Evolutionary conservation across 2,797 vertebrate genomes (phyloP), one percentile per base, ranked within the genome.

Genomic region (Acanthis flammea): DNA sequence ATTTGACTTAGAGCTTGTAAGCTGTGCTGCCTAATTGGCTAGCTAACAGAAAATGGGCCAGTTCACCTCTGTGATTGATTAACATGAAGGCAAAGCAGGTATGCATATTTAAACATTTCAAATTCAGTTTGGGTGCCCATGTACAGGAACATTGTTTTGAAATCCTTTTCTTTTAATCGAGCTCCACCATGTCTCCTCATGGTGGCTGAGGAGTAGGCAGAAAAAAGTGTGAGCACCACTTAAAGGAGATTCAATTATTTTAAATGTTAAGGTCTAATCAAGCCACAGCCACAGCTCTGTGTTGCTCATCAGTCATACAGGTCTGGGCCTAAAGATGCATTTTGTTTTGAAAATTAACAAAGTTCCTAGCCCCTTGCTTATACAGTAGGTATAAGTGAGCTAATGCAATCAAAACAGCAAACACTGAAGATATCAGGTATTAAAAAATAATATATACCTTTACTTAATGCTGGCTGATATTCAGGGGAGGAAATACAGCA

Each of bases 61-160:
- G 51, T 51, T 95, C 73, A 72, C 25, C 18, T 75, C 78, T 54
- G 28, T 81, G 91, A 92, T 24, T 75, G 92, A 96, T 94, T 89
- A 92, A 82, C 91, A 94, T 50, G 44, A 91, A 94, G 76, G 82
- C 41, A 92, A 91, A 91, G 54, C 89, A 86, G 92, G 88, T 87
- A 92, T 61, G 75, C 66, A 75, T 62, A 91, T 89, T 90, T 85
- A 86, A 96, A 94, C 76, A 85, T 68, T 85, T 72, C 81, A 88
- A 72, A 80, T 86, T 75, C 84, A 55, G 44, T 90, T 85, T 3
- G 4, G 75, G 51, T 25, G 68, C 71, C 65, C 73, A 60, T 12
- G 33, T 63, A 44, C 39, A 78, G 4, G 3, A 91, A 67, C 39
- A 35, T 0, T 23, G 65, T 70, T 91, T 88, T 66, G 31, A 92